A percentile compares a stretch with the other conserved stretches of the same genome.
Evolutionary conservation across 1,140 invertebrate genomes (phyloP).

Genomic region (Pseudomyrmex pallidus): DNA sequence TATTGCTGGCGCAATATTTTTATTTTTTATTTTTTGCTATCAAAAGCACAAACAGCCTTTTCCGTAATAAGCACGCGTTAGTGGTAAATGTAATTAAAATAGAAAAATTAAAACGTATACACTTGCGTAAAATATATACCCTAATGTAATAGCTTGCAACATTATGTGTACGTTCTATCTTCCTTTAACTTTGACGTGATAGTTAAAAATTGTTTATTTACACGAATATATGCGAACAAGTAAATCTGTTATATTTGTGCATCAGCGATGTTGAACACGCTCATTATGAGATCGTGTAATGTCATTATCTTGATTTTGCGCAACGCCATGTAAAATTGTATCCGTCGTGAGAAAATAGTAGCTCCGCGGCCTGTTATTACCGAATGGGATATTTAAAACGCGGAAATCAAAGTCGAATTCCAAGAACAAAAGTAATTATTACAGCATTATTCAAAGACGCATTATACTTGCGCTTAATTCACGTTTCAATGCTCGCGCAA

Average conservation of each 20-base stretch:
- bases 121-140: no score
- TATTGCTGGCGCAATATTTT: slow-evolving; percentile 1
- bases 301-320: slow-evolving; percentile 50
- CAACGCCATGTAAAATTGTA: slow-evolving; percentile 3
- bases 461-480: slow-evolving; percentile 72
- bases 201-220: not conserved
- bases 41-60: not conserved
- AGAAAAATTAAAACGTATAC: not conserved
- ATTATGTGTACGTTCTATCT: no score
- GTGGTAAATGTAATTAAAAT: slow-evolving; percentile 25
- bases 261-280: slow-evolving; percentile 12
- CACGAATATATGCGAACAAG: not conserved
- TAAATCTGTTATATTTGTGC: not conserved
- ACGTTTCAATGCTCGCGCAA: slow-evolving; percentile 78
- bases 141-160: no score
- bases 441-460: slow-evolving; percentile 64
- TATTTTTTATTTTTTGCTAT: not conserved
- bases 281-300: slow-evolving; percentile 13
- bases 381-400: slow-evolving; percentile 33
- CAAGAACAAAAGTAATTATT: slow-evolving; percentile 75
- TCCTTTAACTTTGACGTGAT: no score
- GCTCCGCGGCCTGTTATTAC: not conserved
- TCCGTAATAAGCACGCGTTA: not conserved
- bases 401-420: slow-evolving; percentile 65
- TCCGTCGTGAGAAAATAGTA: not conserved